Percentiles rank a stretch among this genome's conserved stretches.
phyloP scores from a whole-genome alignment of 2,797 vertebrate species.

The Sus cebifrons region DNA sequence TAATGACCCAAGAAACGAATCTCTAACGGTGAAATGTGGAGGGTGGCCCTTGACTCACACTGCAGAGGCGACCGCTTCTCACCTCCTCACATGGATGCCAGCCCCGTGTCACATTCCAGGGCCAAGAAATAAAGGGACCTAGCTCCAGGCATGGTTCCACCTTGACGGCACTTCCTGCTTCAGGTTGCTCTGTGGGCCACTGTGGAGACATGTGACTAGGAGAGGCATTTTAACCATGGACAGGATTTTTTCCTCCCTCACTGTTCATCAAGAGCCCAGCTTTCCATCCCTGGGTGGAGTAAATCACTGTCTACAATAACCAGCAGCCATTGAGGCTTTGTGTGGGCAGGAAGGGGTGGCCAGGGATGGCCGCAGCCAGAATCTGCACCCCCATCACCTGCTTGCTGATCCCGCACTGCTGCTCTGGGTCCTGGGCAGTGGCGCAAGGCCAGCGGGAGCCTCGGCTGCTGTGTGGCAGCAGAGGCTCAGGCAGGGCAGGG shows the following conservation, averaged over 20 bases:
- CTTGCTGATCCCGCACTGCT: fast-evolving
- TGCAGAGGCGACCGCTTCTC: background rate
- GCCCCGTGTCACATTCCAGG: background rate
- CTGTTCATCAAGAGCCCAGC: background rate
- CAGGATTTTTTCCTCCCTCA: background rate
- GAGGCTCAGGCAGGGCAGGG: background rate
- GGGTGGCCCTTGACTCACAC: background rate
- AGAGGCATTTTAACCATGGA: background rate
- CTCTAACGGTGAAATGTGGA: background rate
- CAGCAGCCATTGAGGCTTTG: background rate
- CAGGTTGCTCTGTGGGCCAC: background rate
- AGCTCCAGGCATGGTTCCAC: background rate
- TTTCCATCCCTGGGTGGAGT: background rate
- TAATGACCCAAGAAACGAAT: background rate
- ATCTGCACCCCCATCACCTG: background rate
- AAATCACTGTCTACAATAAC: background rate
- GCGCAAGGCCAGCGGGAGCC: background rate
- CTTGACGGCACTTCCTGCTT: background rate
- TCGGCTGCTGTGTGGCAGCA: background rate
- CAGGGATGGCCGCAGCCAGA: background rate
- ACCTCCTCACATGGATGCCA: background rate
- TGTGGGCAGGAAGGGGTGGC: background rate
- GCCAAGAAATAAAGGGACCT: background rate
- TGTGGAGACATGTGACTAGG: fast-evolving
- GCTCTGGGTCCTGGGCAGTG: background rate